Conservation (phyloP, 2,888 invertebrate genomes). For the Andrena praecox region DNA sequence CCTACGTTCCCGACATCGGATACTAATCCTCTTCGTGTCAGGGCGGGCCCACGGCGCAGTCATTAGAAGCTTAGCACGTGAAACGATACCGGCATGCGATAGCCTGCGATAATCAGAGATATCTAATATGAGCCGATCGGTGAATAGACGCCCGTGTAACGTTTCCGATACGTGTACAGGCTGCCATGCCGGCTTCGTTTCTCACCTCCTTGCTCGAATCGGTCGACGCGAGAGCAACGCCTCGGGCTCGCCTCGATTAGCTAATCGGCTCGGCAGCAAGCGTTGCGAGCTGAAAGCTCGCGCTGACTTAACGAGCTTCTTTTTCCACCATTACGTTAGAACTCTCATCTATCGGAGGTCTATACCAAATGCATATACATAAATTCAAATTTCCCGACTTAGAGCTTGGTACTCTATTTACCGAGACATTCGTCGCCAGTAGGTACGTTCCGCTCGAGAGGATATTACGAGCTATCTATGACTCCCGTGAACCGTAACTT, state of each 20-base stretch:
- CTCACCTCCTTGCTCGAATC: conserved; percentile 26
- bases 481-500: no score
- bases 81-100: conserved; percentile 62
- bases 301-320: not conserved
- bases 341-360: no score
- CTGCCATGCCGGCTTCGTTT: conserved; percentile 36
- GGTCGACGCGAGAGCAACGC: conserved; percentile 6
- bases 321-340: not conserved
- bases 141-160: conserved; percentile 63
- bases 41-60: conserved; percentile 63
- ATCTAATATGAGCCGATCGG: conserved; percentile 63
- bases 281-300: conserved; percentile 5
- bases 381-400: no score
- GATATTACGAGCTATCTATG: no score
- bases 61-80: conserved; percentile 67
- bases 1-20: conserved; percentile 54
- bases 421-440: no score
- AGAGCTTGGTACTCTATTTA: no score
- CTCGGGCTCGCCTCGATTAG: conserved; percentile 24
- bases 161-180: conserved; percentile 55
- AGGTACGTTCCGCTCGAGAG: no score
- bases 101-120: conserved; percentile 63
- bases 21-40: conserved; percentile 69
- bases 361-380: no score
- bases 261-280: conserved; percentile 14